Evolutionary conservation across 2,113 vertebrate genomes (phyloP).

Genomic region (Xiphophorus couchianus): DNA sequence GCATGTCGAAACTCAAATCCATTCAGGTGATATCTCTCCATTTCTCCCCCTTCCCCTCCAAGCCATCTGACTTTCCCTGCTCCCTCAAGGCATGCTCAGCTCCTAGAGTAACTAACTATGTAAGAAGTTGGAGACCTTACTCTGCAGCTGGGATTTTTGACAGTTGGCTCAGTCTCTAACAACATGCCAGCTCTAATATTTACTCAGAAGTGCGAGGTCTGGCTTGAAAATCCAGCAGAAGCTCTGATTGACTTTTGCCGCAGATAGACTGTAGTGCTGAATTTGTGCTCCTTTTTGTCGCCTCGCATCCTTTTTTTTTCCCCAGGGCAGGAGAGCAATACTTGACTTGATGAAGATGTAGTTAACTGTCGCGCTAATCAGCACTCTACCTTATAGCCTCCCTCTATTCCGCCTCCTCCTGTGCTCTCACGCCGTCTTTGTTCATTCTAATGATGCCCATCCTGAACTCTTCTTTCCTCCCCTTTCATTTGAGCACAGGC

Average conservation of each 20-base stretch:
- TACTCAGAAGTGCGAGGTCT: slow-evolving; percentile 10
- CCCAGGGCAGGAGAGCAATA: slow-evolving; percentile 17
- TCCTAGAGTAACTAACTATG: slow-evolving; percentile 32
- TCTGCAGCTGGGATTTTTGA: slow-evolving; percentile 9
- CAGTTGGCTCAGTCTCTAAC: slow-evolving; percentile 26
- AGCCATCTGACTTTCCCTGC: slow-evolving; percentile 17
- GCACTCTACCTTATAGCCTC: slow-evolving; percentile 19
- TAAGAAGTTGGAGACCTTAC: slow-evolving; percentile 8
- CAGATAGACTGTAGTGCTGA: slow-evolving; percentile 23
- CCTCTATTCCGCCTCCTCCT: slow-evolving; percentile 4
- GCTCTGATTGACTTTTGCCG: neutral
- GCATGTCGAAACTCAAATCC: slow-evolving; percentile 42
- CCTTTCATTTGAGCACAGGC: slow-evolving; percentile 86
- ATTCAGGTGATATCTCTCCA: slow-evolving; percentile 26
- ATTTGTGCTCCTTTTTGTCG: slow-evolving; percentile 31
- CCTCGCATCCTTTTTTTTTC: slow-evolving; percentile 23
- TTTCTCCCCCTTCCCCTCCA: slow-evolving; percentile 15
- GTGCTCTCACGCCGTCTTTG: slow-evolving; percentile 30
- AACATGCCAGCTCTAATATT: slow-evolving; percentile 34
- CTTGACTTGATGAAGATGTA: slow-evolving; percentile 57
- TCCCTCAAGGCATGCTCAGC: slow-evolving; percentile 8
- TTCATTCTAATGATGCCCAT: slow-evolving; percentile 77
- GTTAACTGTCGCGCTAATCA: slow-evolving; percentile 59
- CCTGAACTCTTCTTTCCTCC: slow-evolving; percentile 83
- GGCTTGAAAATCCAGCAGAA: slow-evolving; percentile 4